Evolutionary conservation across 1,140 invertebrate genomes (phyloP).

Genomic region (Drosophila azteca): DNA sequence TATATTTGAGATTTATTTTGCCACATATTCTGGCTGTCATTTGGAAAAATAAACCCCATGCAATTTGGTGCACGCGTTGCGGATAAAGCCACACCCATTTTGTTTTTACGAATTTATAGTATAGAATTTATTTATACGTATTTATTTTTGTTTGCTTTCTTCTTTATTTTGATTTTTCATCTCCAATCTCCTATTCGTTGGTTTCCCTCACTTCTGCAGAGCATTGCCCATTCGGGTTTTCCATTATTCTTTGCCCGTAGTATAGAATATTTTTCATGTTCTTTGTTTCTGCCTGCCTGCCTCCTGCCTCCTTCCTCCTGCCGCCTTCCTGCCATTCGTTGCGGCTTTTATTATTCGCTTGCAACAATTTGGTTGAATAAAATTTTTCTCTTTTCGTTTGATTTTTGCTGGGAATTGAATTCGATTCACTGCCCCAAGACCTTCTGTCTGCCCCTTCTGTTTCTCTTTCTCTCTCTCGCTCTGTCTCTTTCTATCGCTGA

Average conservation of each 20-base stretch:
- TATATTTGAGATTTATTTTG: no score
- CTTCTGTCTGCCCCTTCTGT: neutral
- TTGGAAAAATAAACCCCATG: no score
- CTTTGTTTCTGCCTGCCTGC: constrained; percentile 3
- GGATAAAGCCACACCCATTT: no score
- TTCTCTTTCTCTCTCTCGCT: constrained; percentile 13
- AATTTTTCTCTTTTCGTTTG: constrained; percentile 62
- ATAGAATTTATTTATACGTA: neutral
- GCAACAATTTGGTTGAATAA: constrained; percentile 63
- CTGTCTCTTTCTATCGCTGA: constrained; percentile 19
- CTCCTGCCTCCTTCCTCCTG: neutral
- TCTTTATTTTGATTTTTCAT: no score
- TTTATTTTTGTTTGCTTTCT: neutral
- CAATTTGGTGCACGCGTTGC: no score
- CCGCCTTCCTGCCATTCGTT: neutral
- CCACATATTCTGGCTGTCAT: no score
- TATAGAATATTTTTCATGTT: constrained; percentile 10
- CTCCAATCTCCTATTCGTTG: no score
- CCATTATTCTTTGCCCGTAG: no score
- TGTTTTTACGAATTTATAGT: no score
- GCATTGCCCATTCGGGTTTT: no score
- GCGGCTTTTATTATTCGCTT: constrained; percentile 48
- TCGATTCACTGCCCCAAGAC: constrained; percentile 26
- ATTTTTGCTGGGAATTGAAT: constrained; percentile 61
- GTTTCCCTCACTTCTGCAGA: no score